Evolutionary conservation across 1,140 invertebrate genomes (phyloP), one percentile per base, ranked within the genome.

Genomic region (Achatina immaculata): DNA sequence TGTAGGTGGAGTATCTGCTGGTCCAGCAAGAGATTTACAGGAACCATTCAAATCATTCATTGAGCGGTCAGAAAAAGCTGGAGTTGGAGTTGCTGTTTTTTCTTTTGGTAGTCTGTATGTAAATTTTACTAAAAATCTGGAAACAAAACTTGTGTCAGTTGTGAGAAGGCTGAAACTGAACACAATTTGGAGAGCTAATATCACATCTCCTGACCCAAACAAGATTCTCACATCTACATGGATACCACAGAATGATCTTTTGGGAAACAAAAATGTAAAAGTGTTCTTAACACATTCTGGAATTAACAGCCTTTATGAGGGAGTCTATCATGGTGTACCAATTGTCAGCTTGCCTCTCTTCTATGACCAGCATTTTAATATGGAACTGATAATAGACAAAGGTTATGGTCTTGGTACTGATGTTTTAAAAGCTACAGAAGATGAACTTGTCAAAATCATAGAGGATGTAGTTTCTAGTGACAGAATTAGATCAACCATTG

Each of bases 341-440:
- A 77, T 87, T 48, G 77, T 96, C 6, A 93, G 94, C 14, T 93
- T 95, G 85, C 95, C 95, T 14, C 88, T 96, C 77, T 83, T 82
- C 65, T 80, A 48, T 36, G 83, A 85, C 80, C 84, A 85, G 58
- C 73, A 48, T 28, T 79, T 69, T 45, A 84, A 84, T 55, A 83
- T 81, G 6, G 73, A 82, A 31, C 58, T 79, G 40, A 58, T 82
- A n/a, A 38, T 45, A 38, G 72, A 45, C 65, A 80, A 77, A 76
- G 81, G 75, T 24, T 83, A 71, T 40, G 72, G 78, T 24, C 40
- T 76, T 11, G 51, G 45, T 2, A n/a, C 72, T n/a, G 82, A 83
- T 40, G 3, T 62, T 6, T 6, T 62, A 31, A 62, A 62, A 62
- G 58, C 58, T 2, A 31, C 58, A 2, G n/a, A n/a, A 4, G 28